These are phyloP conservation scores for Ophion obscuratus DNA, from an alignment of 2,888 invertebrate genomes.

Conservation along the genomic window DNA sequence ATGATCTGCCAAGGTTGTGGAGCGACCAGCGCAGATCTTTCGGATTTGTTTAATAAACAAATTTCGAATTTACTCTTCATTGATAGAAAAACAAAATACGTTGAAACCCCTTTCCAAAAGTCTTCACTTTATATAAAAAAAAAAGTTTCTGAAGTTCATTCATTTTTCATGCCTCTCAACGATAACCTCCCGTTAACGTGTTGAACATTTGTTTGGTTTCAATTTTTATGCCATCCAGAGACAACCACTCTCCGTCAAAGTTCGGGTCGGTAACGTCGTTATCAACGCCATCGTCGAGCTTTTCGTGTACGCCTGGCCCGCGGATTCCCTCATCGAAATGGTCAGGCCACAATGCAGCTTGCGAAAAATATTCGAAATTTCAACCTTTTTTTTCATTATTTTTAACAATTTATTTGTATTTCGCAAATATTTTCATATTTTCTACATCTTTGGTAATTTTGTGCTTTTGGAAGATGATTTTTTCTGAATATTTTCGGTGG, in stretches of 20 bases:
- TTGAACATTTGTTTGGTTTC: not conserved
- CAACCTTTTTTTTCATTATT: not conserved
- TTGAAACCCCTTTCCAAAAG: too few species aligned
- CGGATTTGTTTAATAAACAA: too few species aligned
- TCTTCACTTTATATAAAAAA: too few species aligned
- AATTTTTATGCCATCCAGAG: slow-evolving; percentile 56
- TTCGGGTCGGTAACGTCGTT: slow-evolving; percentile 67
- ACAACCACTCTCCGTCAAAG: slow-evolving; percentile 69
- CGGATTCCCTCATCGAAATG: slow-evolving; percentile 73
- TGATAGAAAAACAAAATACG: too few species aligned
- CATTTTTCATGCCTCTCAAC: too few species aligned
- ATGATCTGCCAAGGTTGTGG: too few species aligned
- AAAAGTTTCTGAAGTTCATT: too few species aligned
- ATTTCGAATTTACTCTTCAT: too few species aligned
- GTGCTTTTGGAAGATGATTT: not conserved
- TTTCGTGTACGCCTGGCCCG: slow-evolving; percentile 75
- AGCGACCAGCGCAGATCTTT: too few species aligned
- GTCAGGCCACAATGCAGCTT: slow-evolving; percentile 57
- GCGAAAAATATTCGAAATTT: not conserved
- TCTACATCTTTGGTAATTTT: not conserved
- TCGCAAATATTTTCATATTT: not conserved
- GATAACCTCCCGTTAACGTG: too few species aligned
- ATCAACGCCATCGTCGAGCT: slow-evolving; percentile 72
- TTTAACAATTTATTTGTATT: too few species aligned
- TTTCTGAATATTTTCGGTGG: not conserved